Evolutionary conservation across 2,797 vertebrate genomes (phyloP), one percentile per base, ranked within the genome.

Genomic region (Periophthalmus magnuspinnatus): DNA sequence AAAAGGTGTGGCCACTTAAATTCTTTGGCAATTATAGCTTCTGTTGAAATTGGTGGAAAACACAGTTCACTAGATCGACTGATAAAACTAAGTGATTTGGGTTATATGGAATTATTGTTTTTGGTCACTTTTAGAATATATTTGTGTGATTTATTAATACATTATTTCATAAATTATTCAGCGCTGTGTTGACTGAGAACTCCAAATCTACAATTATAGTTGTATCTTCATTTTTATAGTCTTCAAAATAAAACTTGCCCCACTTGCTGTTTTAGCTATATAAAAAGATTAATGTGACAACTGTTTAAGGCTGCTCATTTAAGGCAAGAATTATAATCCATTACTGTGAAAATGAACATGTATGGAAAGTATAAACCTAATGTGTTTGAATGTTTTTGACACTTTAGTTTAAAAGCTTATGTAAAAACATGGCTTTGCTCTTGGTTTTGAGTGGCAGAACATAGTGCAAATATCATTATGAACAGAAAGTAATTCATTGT

Each of bases 1-100:
- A 22, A 47, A 58, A 71, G 70, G 71, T 71, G 69, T 61, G 65
- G n/a, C 65, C n/a, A 9, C 58, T 45, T 64, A n/a, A 68, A 66
- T 55, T 68, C 50, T 48, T 67, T 19, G 14, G 50, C 50, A 34
- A 54, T 54, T 48, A 65, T 48, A 64, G 41, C 62, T 50, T 65
- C 22, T 32, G 14, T 48, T 28, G 14, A 64, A 47, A 24, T 64
- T 45, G 13, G 62, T 48, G 14, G 62, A 16, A 24, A 47, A 28
- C 38, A 28, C 36, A 47, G 17, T 36, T 47, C 38, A 57, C 22
- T 5, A 60, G 19, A 36, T 19, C 17, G 19, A 60, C 11, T 11
- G 33, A 60, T 36, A 34, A 7, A n/a, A n/a, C 8, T 32, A 8
- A 28, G 22, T 2, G 0, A 11, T 55, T 55, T 9, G 52, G 21